Conservation (phyloP, 64 coral and sea anemone genomes). For the Acropora yongei region DNA sequence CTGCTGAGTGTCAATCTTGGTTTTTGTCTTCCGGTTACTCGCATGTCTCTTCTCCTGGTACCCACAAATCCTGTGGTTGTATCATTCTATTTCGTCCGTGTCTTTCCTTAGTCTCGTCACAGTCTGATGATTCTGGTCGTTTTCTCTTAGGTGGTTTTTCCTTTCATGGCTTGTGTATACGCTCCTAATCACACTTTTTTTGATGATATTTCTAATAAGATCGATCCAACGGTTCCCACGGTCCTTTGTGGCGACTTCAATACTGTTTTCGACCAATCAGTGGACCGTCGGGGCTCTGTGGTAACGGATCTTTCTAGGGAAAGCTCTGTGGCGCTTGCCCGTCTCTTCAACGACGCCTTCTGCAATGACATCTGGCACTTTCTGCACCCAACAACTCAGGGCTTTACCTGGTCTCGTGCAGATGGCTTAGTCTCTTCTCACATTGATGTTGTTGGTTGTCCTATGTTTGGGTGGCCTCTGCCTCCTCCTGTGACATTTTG, state of each 20-base stretch:
- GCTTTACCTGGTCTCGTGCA: neutral
- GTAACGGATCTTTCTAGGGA: neutral
- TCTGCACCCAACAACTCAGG: neutral
- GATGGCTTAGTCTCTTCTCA: neutral
- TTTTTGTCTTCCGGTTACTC: neutral
- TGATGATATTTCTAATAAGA: too few species aligned
- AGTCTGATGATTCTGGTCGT: neutral
- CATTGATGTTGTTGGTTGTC: neutral
- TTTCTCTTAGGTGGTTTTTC: neutral
- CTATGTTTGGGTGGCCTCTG: neutral
- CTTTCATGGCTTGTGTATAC: neutral
- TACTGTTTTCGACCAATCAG: neutral
- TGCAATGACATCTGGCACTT: neutral
- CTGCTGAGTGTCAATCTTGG: conserved; percentile 10
- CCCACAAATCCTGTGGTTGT: neutral
- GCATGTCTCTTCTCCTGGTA: neutral
- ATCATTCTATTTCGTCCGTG: neutral
- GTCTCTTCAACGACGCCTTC: neutral
- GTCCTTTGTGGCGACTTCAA: neutral
- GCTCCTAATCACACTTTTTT: conserved; percentile 45
- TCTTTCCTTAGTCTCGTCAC: neutral
- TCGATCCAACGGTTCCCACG: neutral
- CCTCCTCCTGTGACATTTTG: too few species aligned
- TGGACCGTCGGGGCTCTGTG: neutral
- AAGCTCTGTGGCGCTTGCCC: neutral